phyloP scores from a whole-genome alignment of 2,113 vertebrate species.

The Alligator mississippiensis region DNA sequence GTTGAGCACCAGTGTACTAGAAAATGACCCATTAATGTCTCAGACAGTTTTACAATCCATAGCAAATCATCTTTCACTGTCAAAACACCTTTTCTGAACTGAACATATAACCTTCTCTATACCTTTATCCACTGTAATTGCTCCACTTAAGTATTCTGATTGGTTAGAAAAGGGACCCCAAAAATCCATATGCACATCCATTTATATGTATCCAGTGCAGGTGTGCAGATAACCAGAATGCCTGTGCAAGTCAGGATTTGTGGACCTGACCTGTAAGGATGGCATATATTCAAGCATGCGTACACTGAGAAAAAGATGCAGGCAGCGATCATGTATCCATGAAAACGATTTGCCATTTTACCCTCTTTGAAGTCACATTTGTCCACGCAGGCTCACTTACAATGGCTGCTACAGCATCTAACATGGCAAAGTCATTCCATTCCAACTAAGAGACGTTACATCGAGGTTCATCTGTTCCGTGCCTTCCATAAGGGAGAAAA shows the following conservation, averaged over 20 bases:
- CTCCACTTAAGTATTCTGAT: neutral
- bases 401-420: accelerated
- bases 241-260: neutral
- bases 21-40: too few relatives aligned
- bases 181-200: neutral
- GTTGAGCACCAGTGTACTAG: too few relatives aligned
- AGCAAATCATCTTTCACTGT: neutral
- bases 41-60: neutral
- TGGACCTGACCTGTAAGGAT: too few relatives aligned
- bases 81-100: neutral
- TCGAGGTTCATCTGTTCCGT: neutral
- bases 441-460: neutral
- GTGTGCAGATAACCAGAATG: neutral
- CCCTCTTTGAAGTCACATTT: neutral
- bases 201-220: neutral
- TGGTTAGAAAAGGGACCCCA: neutral
- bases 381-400: accelerated
- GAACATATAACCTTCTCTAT: neutral
- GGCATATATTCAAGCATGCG: neutral
- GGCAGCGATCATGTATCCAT: neutral
- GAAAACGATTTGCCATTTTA: neutral
- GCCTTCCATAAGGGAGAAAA: too few relatives aligned
- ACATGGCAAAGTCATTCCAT: neutral
- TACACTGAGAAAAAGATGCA: neutral
- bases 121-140: neutral